Evolutionary conservation across 2,888 invertebrate species (phyloP).

Genomic region (Drosophila mayaguana): DNA sequence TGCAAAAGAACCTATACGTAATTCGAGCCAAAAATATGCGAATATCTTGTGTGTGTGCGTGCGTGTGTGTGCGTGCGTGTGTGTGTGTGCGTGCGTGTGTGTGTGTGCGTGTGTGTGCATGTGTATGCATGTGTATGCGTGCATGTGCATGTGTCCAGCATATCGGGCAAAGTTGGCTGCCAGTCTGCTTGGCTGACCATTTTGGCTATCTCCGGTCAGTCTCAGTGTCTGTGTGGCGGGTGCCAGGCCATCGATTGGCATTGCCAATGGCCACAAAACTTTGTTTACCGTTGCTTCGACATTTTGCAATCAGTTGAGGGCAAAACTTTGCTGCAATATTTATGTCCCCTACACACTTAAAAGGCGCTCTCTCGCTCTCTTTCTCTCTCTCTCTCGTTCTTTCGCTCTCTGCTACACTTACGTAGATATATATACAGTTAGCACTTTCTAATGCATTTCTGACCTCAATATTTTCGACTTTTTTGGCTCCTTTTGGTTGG

Average conservation of each 20-base stretch:
- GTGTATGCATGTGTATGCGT: not conserved
- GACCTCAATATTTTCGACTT: constrained; percentile 56
- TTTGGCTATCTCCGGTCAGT: constrained; percentile 59
- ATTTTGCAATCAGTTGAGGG: constrained; percentile 56
- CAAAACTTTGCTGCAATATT: constrained; percentile 61
- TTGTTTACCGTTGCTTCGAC: constrained; percentile 63
- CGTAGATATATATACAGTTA: constrained; percentile 31
- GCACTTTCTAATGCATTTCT: constrained; percentile 68
- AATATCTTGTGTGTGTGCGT: constrained; percentile 5
- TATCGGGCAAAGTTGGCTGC: constrained; percentile 48
- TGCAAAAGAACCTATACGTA: constrained; percentile 42
- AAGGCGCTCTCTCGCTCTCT: not conserved
- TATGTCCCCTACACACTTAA: constrained; percentile 49
- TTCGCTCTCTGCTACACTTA: constrained; percentile 1
- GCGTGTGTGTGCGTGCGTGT: not conserved
- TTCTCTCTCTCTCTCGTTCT: not conserved
- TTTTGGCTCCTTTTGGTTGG: constrained; percentile 57
- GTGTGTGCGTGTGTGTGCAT: not conserved
- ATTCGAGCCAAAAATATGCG: constrained; percentile 38
- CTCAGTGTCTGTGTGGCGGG: constrained; percentile 10
- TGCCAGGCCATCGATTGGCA: constrained; percentile 56
- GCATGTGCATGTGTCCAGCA: constrained; percentile 1
- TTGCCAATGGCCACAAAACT: constrained; percentile 65
- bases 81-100: not conserved
- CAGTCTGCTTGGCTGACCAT: constrained; percentile 53